phyloP scores from a whole-genome alignment of 2,113 vertebrate species.

The Redunca redunca region DNA sequence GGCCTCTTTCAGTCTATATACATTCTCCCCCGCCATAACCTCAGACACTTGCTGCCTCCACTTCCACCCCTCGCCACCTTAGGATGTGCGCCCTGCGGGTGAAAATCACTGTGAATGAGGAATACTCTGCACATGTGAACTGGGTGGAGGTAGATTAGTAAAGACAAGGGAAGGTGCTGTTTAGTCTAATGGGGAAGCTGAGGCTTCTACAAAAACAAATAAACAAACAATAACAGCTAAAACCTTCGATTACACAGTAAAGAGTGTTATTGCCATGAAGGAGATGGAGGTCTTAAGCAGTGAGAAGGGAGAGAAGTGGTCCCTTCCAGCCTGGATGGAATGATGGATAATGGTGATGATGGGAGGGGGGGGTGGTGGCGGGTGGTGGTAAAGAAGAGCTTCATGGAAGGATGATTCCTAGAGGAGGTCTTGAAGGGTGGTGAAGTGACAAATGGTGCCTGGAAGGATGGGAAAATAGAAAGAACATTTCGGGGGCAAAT shows the following conservation, averaged over 20 bases:
- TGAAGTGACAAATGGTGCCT: neutral
- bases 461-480: neutral
- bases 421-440: neutral
- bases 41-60: rapidly evolving
- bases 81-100: neutral
- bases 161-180: neutral
- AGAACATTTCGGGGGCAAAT: neutral
- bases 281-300: neutral
- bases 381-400: neutral
- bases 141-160: neutral
- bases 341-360: neutral
- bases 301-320: neutral
- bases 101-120: neutral
- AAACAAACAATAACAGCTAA: neutral
- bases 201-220: neutral
- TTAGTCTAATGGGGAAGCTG: neutral
- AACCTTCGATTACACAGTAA: neutral
- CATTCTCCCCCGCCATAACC: neutral
- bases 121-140: neutral
- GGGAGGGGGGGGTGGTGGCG: rapidly evolving
- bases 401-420: neutral
- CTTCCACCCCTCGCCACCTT: too few species aligned
- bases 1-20: neutral
- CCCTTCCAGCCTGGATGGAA: neutral
- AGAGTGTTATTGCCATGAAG: neutral